phyloP scores from a whole-genome alignment of 2,797 vertebrate species.

The Sardinella longiceps region DNA sequence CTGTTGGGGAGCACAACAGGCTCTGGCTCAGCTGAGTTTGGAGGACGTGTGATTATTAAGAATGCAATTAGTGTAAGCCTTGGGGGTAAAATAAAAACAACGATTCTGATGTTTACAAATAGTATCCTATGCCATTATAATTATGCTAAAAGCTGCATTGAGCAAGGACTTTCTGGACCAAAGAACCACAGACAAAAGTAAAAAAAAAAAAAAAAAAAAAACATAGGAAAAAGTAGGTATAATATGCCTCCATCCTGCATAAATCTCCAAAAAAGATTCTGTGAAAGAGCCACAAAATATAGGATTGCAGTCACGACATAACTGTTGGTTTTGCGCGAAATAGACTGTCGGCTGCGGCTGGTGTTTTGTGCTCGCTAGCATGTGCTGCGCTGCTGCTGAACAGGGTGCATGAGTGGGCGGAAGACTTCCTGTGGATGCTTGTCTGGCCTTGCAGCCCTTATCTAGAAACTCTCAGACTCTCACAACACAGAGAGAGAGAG shows the following conservation, averaged over 20 bases:
- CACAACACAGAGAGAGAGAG: neutral
- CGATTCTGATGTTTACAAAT: slow-evolving; percentile 4
- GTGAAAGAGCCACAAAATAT: slow-evolving; percentile 48
- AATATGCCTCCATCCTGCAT: slow-evolving; percentile 39
- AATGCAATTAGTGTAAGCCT: no score
- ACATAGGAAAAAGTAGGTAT: neutral
- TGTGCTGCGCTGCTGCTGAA: slow-evolving; percentile 27
- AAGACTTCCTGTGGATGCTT: slow-evolving; percentile 60
- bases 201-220: neutral
- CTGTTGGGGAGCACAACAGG: neutral
- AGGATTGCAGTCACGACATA: slow-evolving; percentile 42
- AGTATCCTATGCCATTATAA: neutral
- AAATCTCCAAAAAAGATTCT: slow-evolving; percentile 37
- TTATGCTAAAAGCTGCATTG: neutral
- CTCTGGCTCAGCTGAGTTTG: neutral
- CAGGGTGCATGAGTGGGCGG: slow-evolving; percentile 50
- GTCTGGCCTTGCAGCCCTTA: slow-evolving; percentile 40
- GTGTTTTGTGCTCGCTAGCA: slow-evolving; percentile 26
- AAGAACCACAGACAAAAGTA: neutral
- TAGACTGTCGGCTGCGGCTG: slow-evolving; percentile 34
- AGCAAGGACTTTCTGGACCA: neutral
- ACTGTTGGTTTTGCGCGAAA: slow-evolving; percentile 45
- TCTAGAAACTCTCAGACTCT: slow-evolving; percentile 39
- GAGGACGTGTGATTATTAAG: no score
- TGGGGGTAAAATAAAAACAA: neutral